Evolutionary conservation across 1,140 invertebrate species (phyloP), one percentile per base, ranked within the genome.

Genomic region (Neodiprion pinetum): DNA sequence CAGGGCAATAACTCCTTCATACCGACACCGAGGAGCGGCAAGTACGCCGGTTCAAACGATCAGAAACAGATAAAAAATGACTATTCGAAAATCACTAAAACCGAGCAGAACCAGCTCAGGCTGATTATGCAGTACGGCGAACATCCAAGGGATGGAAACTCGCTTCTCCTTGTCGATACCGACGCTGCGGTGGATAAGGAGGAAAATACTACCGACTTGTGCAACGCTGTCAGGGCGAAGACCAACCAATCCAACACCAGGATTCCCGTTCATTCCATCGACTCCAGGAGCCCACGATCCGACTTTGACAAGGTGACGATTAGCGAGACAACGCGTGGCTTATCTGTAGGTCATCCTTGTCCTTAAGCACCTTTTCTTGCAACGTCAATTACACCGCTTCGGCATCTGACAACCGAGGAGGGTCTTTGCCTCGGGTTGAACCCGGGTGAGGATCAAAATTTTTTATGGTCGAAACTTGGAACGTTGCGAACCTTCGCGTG

Each of bases 91-190:
- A 75, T 82, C 21, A 80, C 74, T 0, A 87, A 88, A 50, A 88
- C 86, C 2, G 83, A 86, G 71, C 84, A 77, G 66, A 88, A 88
- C 77, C 81, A 83, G 7, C 68, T 85, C 48, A 78, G 76, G 21
- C 50, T 85, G 10, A 80, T 86, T 8, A 77, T 86, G 74, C 80
- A 81, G 47, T 80, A 72, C 11, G 74, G 74, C 53, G 78, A 71
- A 5, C 21, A 14, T 1, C 17, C 53, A 4, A 17, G 48, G 14
- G 28, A 48, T 17, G 70, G 71, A 4, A 50, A 47, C 21, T 47
- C 11, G 21, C n/a, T 14, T 69, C 73, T 14, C 28, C 11, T 61
- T 23, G 79, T 82, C 3, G 21, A 76, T 7, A 10, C 70, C 7
- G 80, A 81, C 11, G n/a, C 53, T 1, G 70, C 72, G 23, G 28